Base-by-base conservation (phyloP, 2,888 invertebrate species). In the Heliconius sara region DNA sequence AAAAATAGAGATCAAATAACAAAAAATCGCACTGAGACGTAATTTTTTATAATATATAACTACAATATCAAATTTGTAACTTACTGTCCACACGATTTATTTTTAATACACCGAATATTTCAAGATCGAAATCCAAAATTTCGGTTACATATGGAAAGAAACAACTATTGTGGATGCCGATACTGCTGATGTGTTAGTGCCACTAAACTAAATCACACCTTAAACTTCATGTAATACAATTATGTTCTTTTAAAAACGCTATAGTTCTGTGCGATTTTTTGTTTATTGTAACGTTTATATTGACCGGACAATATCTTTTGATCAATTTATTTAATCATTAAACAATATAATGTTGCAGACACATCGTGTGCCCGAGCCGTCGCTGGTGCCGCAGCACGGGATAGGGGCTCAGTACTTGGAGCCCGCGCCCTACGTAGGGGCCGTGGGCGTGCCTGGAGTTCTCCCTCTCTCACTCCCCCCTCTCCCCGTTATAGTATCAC, bases 401-500 rank as follows among this genome's bases (percentile, higher is more conserved):
- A 91, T 94, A 9, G 94, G 92, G 1, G 87, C 91, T 3, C 93
- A 94, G 85, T 95, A 90, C 84, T 80, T 94, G 30, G 92, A 94
- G 75, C 92, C 93, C 3, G 84, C 89, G 7, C 90, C 92, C 7
- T 94, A 91, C 83, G 88, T 92, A 9, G 84, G 88, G 25, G 84
- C 90, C 0, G 86, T 91, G 22, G 84, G 87, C 3, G 86, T 91
- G 10, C 87, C 88, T 0, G 88, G 86, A 0, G 86, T 91, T 10
- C 79, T 90, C 68, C 88, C 90, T 0, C 79, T 91, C 22, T 83
- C 89, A 0, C 79, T 91, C 25, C 88, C 89, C 0, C 78, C 91
- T 16, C 83, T 92, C 63, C 92, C 93, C 0, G 89, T 93, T 52
- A 86, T 93, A 22, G 91, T 93, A 1, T 84, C 91, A 0, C 84